Base-by-base conservation (phyloP, 2,888 invertebrate species). In the Macaria liturata region DNA sequence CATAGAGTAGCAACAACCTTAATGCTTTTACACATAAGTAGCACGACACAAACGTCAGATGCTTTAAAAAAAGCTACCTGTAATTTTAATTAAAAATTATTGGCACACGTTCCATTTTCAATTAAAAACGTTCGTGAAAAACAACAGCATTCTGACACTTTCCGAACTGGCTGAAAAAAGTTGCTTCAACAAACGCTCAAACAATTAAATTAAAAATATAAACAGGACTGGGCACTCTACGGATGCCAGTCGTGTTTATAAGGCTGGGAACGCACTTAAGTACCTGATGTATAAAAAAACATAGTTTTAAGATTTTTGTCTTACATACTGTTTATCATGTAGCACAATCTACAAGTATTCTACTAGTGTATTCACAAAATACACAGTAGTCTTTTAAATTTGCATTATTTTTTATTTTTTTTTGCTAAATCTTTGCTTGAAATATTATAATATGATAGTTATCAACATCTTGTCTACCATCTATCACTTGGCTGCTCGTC, bases 161-260 rank as follows among this genome's bases (percentile, higher is more conserved):
- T 56, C 53, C 55, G 60, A 57, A 52, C 56, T 58, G 49, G 45
- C 62, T 66, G 64, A 65, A 67, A 71, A 59, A 72, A 68, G 65
- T 70, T 64, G 66, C 65, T 66, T 67, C 59, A 70, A 69, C 64
- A 69, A 62, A 68, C 71, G 71, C 68, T 71, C 75, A 75, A 76
- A 72, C 72, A 72, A 74, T 75, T 70, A 70, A 74, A 73, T 67
- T 65, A 70, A 69, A 75, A 69, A 71, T 68, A 76, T 69, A 72
- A 67, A 72, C 72, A 64, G 61, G 59, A 66, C 31, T 51, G 62
- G 64, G 73, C 62, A 71, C 80, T 84, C 81, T 62, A 78, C 72
- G 62, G 66, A 68, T 77, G 75, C 64, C 74, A 54, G 78, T 75
- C 78, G 78, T 75, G 81, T 83, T 81, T 79, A 71, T 81, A 83